Evolutionary conservation across 2,113 vertebrate genomes (phyloP), one percentile per base, ranked within the genome.

Genomic region (Centrocercus urophasianus): DNA sequence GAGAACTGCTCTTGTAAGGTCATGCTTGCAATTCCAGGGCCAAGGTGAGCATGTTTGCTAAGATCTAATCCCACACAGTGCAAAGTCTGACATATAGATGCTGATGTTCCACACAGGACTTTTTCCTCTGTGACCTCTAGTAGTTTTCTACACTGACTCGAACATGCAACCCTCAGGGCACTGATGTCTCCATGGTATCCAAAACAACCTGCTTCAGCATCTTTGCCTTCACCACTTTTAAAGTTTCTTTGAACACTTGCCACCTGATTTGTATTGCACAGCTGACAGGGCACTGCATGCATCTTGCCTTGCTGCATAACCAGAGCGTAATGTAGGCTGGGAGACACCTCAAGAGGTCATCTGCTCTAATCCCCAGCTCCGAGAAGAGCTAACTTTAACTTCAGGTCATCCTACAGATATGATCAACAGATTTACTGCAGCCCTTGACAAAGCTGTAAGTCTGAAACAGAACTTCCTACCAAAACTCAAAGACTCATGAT

Each of bases 321-420:
- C 66, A 22, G 1, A 32, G 81, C 10, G 28, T 42, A 86, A 82
- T 1, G 0, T 2, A 45, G 61, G 74, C 7, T 91, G 70, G 70
- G 86, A 92, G 94, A 91, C 63, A 89, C 78, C 91, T 92, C 81
- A 93, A 8, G 91, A 89, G 43, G 86, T 82, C 94, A 95, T 78
- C 73, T 78, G 78, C 34, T 65, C 70, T 91, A 95, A 95, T 87
- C 89, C 81, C 77, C 18, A 47, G 19, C 92, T 95, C 90, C 83
- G 64, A 79, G 52, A 72, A 20, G 75, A 88, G 86, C 94, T 95
- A 96, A 93, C 83, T 95, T 95, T 81, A 93, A 89, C 93, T 82
- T 82, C 66, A 87, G 73, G 52, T 95, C 91, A 93, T n/a, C 85
- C 92, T 54, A 6, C 63, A 92, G 92, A 54, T 93, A 94, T 32